A percentile compares a stretch with the other conserved stretches of the same genome.
Conservation (phyloP, 2,888 invertebrate genomes). For the Empis stercorea region DNA sequence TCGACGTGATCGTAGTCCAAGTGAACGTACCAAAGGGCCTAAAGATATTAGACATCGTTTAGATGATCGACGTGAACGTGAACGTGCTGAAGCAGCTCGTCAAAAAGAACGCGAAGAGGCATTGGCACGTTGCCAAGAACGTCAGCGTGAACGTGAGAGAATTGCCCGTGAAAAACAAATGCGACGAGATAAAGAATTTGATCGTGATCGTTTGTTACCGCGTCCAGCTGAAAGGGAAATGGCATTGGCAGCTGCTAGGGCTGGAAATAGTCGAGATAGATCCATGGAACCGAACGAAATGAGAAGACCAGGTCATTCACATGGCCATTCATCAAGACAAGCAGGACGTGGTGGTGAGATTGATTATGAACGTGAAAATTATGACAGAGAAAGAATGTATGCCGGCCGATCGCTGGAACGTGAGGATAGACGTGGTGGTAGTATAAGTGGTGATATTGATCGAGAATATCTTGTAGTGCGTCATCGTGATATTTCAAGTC, state of each 20-base stretch:
- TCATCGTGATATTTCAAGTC: conserved; percentile 29
- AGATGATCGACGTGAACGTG: conserved; percentile 43
- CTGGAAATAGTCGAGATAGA: conserved; percentile 29
- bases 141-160: conserved; percentile 43
- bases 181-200: conserved; percentile 35
- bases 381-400: conserved; percentile 24
- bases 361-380: conserved; percentile 19
- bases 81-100: conserved; percentile 42
- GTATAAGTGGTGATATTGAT: conserved; percentile 14
- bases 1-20: conserved; percentile 30
- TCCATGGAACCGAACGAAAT: conserved; percentile 22
- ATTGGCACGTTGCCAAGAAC: conserved; percentile 50
- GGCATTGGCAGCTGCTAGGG: conserved; percentile 41
- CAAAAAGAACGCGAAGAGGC: conserved; percentile 53
- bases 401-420: conserved; percentile 17
- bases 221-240: conserved; percentile 50
- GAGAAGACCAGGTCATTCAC: conserved; percentile 3
- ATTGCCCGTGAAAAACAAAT: conserved; percentile 38
- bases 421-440: conserved; percentile 22
- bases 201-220: conserved; percentile 40
- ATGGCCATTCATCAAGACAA: conserved; percentile 5
- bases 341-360: conserved; percentile 17
- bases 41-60: conserved; percentile 30
- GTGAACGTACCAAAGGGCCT: conserved; percentile 23
- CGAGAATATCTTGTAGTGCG: conserved; percentile 22